Percentiles rank a stretch among this genome's conserved stretches.
Conservation (phyloP, 1,140 invertebrate genomes). For the Magallana ariakensis region DNA sequence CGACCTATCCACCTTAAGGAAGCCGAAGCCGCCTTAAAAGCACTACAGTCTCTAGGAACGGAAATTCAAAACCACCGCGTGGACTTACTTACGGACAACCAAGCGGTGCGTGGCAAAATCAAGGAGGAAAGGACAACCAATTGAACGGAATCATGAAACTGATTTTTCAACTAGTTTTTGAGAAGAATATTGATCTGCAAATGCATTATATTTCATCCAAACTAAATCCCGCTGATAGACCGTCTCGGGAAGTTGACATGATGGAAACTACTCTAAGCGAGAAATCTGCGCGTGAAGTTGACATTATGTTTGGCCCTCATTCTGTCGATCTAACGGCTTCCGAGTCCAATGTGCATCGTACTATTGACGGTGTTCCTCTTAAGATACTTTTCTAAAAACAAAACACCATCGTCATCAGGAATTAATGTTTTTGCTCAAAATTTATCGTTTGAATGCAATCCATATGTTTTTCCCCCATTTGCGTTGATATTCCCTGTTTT, state of each 20-base stretch:
- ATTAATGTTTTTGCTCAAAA: slow-evolving; percentile 46
- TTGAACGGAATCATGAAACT: slow-evolving; percentile 45
- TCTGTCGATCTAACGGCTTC: slow-evolving; percentile 50
- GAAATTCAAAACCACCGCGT: slow-evolving; percentile 21
- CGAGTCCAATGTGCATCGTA: slow-evolving; percentile 45
- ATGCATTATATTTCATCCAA: slow-evolving; percentile 32
- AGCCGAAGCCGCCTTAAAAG: neutral
- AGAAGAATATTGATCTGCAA: slow-evolving; percentile 44
- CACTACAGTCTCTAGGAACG: neutral
- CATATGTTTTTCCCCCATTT: slow-evolving; percentile 56
- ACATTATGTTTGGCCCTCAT: slow-evolving; percentile 13
- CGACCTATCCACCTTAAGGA: slow-evolving; percentile 50
- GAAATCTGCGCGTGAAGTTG: neutral
- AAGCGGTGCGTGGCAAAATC: slow-evolving; percentile 41
- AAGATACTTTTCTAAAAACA: slow-evolving; percentile 41
- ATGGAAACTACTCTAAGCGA: neutral
- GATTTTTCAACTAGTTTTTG: slow-evolving; percentile 33
- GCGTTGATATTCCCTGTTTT: slow-evolving; percentile 44
- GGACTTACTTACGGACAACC: slow-evolving; percentile 41
- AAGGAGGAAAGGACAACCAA: slow-evolving; percentile 28
- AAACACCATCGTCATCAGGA: neutral
- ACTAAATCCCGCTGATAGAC: slow-evolving; percentile 31
- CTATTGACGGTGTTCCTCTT: slow-evolving; percentile 8
- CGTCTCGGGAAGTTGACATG: slow-evolving; percentile 25
- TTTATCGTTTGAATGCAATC: slow-evolving; percentile 25